These are phyloP conservation scores for Rhaphigaster nebulosa DNA, from an alignment of 2,888 invertebrate species.

Conservation along the genomic window DNA sequence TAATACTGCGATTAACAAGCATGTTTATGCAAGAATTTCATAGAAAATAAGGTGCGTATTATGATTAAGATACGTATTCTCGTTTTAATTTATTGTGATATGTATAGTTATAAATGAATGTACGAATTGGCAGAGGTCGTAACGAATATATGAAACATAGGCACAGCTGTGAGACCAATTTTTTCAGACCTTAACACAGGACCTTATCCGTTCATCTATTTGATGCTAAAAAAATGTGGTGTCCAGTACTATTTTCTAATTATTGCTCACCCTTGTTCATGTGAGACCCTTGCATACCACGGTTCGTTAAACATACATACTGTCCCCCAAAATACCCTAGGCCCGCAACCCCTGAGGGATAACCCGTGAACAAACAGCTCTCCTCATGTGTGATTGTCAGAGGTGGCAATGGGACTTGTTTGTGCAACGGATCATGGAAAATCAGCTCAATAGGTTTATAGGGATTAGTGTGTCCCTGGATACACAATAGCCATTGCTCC, in stretches of 20 bases:
- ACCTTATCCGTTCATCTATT: too few relatives aligned
- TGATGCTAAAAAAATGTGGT: neutral
- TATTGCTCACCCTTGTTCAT: neutral
- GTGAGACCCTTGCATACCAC: neutral
- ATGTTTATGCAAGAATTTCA: too few relatives aligned
- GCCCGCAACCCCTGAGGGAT: neutral
- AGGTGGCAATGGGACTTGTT: slow-evolving; percentile 40
- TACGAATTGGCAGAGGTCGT: too few relatives aligned
- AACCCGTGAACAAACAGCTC: slow-evolving; percentile 35
- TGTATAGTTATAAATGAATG: too few relatives aligned
- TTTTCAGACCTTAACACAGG: too few relatives aligned
- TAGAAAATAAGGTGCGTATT: too few relatives aligned
- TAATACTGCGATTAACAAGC: too few relatives aligned
- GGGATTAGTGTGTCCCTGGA: slow-evolving; percentile 44
- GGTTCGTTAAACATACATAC: neutral
- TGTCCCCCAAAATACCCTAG: neutral
- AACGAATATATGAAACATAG: too few relatives aligned
- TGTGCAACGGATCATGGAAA: slow-evolving; percentile 26
- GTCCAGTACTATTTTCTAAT: neutral
- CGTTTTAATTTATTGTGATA: too few relatives aligned
- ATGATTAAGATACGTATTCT: too few relatives aligned
- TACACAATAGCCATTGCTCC: slow-evolving; percentile 33
- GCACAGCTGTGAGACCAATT: too few relatives aligned
- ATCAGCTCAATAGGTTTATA: slow-evolving; percentile 40
- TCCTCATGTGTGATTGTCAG: neutral